These are phyloP conservation scores for Nycticorax nycticorax DNA, from an alignment of 2,113 vertebrate genomes.

Conservation along the genomic window DNA sequence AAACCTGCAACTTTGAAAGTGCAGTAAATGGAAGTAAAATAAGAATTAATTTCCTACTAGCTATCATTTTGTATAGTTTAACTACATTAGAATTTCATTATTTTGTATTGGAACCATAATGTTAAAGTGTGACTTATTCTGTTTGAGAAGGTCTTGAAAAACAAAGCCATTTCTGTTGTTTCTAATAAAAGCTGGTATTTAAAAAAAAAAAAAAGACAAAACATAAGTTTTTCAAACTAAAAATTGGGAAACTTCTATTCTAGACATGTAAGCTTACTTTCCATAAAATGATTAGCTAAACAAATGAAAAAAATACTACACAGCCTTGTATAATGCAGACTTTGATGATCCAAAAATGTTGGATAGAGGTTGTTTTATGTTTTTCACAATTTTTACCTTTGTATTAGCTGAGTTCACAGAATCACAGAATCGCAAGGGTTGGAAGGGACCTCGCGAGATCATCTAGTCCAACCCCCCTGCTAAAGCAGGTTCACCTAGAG, in stretches of 20 bases:
- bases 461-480: too few species aligned
- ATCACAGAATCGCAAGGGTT: too few species aligned
- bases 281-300: neutral
- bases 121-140: neutral
- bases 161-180: neutral
- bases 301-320: neutral
- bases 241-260: neutral
- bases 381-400: neutral
- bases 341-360: neutral
- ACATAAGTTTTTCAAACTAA: neutral
- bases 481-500: too few species aligned
- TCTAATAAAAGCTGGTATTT: neutral
- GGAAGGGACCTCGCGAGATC: too few species aligned
- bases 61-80: neutral
- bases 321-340: neutral
- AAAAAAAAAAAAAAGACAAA: neutral
- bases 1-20: neutral
- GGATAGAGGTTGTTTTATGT: neutral
- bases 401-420: neutral
- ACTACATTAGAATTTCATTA: neutral
- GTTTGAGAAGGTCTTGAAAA: neutral
- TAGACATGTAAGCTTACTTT: neutral
- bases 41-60: neutral
- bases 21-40: neutral
- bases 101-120: neutral